A percentile compares a stretch with the other conserved stretches of the same genome.
Evolutionary conservation across 2,113 vertebrate species (phyloP).

Genomic region (Procavia capensis): DNA sequence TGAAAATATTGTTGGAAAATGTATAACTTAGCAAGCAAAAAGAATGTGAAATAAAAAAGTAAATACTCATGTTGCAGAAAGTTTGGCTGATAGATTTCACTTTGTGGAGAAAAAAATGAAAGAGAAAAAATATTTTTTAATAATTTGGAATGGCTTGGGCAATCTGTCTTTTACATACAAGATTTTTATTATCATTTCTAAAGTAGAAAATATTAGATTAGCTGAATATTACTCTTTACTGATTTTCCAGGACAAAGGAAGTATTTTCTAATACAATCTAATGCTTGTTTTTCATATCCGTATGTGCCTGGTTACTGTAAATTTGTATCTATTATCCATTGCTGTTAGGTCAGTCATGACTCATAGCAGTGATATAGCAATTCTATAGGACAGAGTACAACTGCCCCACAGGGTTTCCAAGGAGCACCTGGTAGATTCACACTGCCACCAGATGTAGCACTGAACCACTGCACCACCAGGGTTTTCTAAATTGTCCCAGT

Average conservation of each 20-base stretch:
- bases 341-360: no score
- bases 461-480: neutral
- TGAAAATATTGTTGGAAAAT: constrained; percentile 19
- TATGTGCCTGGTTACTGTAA: neutral
- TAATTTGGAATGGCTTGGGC: neutral
- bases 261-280: constrained; percentile 36
- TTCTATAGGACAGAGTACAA: no score
- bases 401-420: no score
- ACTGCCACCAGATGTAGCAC: no score
- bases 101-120: constrained; percentile 58
- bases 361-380: no score
- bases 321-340: no score
- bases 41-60: constrained; percentile 17
- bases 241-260: constrained; percentile 20
- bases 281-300: constrained; percentile 16
- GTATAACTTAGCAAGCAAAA: constrained; percentile 30
- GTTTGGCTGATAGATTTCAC: constrained; percentile 49
- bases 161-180: neutral
- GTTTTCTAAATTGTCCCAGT: constrained; percentile 15
- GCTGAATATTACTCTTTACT: constrained; percentile 44
- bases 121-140: constrained; percentile 3
- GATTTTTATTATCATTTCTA: constrained; percentile 61
- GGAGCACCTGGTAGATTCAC: no score
- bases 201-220: constrained; percentile 20
- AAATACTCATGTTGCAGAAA: neutral